Evolutionary conservation across 2,888 invertebrate species (phyloP).

Genomic region (Cataglyphis livida): DNA sequence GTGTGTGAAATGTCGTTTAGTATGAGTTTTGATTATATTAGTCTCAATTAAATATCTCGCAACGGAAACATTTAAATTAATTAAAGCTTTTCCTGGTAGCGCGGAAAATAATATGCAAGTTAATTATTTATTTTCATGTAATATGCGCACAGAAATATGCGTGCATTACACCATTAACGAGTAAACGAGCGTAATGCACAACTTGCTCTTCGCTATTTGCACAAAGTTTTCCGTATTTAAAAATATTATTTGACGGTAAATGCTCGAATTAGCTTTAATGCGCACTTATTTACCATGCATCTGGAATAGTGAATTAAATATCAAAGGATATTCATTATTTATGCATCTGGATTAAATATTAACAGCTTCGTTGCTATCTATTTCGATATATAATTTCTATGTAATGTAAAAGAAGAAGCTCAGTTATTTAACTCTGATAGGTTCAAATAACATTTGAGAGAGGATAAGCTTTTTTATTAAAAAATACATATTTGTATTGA

Average conservation of each 20-base stretch:
- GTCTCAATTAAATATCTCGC: background rate
- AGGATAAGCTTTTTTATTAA: background rate
- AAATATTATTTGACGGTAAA: background rate
- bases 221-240: background rate
- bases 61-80: conserved; percentile 18
- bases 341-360: background rate
- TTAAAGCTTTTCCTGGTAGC: background rate
- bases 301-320: background rate
- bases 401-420: background rate
- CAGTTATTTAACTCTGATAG: background rate
- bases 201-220: background rate
- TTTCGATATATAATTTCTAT: background rate
- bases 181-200: background rate
- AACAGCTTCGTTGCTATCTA: background rate
- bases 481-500: background rate
- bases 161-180: background rate
- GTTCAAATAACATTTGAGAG: background rate
- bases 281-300: background rate
- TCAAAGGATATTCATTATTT: background rate
- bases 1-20: background rate
- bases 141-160: background rate
- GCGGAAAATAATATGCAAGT: conserved; percentile 1
- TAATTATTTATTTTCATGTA: background rate
- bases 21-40: background rate
- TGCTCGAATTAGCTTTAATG: background rate